Evolutionary conservation across 2,797 vertebrate genomes (phyloP).

Genomic region (Dendrocincla tyrannina): DNA sequence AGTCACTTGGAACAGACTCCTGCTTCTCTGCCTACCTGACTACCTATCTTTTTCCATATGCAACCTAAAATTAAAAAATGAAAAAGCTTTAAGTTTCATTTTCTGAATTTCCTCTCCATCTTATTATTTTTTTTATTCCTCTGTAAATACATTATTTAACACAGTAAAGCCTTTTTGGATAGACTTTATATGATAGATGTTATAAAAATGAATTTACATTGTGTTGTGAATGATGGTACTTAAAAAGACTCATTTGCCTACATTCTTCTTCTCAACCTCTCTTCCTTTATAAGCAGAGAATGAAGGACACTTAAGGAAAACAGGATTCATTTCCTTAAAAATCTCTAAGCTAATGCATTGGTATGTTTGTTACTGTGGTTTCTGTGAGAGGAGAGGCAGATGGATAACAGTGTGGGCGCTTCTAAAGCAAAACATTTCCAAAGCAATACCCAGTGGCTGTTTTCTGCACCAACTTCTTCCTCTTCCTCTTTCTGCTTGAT

Average conservation of each 20-base stretch:
- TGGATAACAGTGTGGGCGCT: neutral
- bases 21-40: neutral
- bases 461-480: neutral
- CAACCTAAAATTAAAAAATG: neutral
- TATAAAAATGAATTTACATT: constrained; percentile 14
- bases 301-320: constrained; percentile 28
- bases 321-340: constrained; percentile 34
- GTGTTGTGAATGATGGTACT: neutral
- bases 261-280: constrained; percentile 15
- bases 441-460: neutral
- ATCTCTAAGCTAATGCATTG: neutral
- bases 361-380: constrained; percentile 14
- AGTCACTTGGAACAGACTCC: neutral
- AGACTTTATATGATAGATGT: neutral
- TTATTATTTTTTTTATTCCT: neutral
- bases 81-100: neutral
- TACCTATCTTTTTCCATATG: neutral
- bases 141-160: neutral
- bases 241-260: constrained; percentile 1
- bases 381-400: neutral
- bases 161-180: neutral
- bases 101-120: neutral
- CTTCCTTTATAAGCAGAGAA: constrained; percentile 4
- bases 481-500: neutral
- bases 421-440: constrained; percentile 6